Evolutionary conservation across 2,888 invertebrate species (phyloP).

Genomic region (Rotaria macrura): DNA sequence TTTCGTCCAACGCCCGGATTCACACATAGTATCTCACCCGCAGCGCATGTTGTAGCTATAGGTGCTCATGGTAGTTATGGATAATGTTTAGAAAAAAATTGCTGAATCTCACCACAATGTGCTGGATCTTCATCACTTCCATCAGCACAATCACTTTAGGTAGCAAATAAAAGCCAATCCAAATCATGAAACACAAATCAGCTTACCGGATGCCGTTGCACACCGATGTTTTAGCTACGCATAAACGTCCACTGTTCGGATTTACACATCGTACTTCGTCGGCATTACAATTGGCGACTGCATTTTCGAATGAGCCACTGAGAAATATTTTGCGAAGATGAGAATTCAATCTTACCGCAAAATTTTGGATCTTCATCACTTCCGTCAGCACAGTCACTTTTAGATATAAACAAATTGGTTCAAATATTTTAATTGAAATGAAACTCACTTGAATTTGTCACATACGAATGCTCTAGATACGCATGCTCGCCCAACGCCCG

Average conservation of each 20-base stretch:
- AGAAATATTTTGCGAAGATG: background rate
- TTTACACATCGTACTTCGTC: too few species aligned
- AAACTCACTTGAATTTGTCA: background rate
- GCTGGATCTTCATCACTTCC: background rate
- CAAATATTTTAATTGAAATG: background rate
- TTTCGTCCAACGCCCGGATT: background rate
- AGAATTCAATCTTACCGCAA: background rate
- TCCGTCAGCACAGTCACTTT: background rate
- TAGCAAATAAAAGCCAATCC: background rate
- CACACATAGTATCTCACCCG: background rate
- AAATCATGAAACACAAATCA: background rate
- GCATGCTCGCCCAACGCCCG: background rate
- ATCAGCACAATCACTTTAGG: background rate
- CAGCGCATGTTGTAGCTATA: background rate
- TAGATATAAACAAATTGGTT: background rate
- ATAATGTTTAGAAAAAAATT: background rate
- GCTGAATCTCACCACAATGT: background rate
- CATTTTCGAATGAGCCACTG: background rate
- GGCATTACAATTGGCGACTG: too few species aligned
- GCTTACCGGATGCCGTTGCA: background rate
- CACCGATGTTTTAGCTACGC: too few species aligned
- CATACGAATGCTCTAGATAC: background rate
- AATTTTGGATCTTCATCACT: background rate
- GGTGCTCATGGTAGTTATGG: background rate
- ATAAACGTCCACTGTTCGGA: too few species aligned